phyloP scores from a whole-genome alignment of 2,888 invertebrate species.

The Sminthurinus aureus region DNA sequence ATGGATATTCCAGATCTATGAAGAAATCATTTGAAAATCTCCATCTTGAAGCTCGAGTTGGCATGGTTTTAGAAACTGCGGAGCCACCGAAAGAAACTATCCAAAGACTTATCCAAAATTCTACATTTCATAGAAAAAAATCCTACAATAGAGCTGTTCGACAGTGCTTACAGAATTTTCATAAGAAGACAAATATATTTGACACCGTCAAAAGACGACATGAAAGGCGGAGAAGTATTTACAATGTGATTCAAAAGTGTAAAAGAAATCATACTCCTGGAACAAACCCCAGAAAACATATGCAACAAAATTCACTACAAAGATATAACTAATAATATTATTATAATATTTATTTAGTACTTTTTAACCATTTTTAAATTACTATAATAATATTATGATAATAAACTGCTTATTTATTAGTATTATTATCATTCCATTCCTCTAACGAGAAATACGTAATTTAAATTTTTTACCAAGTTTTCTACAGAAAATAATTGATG shows the following conservation, averaged over 20 bases:
- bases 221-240: neutral
- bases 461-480: too few species aligned
- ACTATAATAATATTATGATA: too few species aligned
- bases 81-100: neutral
- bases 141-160: neutral
- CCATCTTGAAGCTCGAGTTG: neutral
- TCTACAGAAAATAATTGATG: too few species aligned
- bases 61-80: slow-evolving; percentile 11
- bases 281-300: slow-evolving; percentile 2
- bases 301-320: slow-evolving; percentile 6
- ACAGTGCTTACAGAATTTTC: neutral
- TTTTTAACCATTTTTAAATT: too few species aligned
- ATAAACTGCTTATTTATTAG: too few species aligned
- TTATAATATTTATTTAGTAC: too few species aligned
- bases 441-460: too few species aligned
- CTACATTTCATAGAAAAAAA: neutral
- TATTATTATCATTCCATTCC: too few species aligned
- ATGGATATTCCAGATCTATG: slow-evolving; percentile 9
- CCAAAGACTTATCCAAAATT: neutral
- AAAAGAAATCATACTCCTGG: neutral
- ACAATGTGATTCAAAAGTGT: neutral
- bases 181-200: neutral
- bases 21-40: slow-evolving; percentile 19
- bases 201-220: neutral
- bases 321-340: neutral